Conservation (phyloP, 2,888 invertebrate genomes). For the Polydrusus tereticollis region DNA sequence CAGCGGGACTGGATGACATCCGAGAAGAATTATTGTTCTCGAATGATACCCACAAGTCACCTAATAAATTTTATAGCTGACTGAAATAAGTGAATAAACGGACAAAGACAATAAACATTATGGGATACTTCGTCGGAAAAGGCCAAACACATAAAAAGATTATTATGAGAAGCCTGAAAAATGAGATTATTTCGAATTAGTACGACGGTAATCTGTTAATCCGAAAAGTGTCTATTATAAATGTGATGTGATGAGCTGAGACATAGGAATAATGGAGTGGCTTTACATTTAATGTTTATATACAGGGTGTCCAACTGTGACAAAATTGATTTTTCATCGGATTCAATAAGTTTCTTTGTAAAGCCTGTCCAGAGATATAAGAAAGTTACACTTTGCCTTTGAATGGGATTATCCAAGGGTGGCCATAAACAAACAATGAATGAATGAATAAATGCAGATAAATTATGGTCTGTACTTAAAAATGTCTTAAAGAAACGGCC, state of each 20-base stretch:
- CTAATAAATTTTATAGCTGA: slow-evolving; percentile 6
- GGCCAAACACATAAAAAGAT: not conserved
- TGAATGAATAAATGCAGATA: no score
- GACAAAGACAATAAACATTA: not conserved
- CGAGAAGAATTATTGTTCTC: not conserved
- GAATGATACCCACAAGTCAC: not conserved
- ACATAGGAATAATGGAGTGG: no score
- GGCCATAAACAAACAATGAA: no score
- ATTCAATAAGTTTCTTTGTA: no score
- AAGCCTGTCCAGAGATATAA: no score
- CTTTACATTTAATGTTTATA: no score
- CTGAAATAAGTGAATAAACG: slow-evolving; percentile 8
- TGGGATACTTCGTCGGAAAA: not conserved
- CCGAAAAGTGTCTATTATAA: not conserved
- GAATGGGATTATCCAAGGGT: no score
- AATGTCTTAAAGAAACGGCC: no score
- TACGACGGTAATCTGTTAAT: not conserved
- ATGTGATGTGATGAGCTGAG: not conserved
- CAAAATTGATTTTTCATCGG: no score
- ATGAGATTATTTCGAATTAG: not conserved
- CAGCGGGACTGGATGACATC: not conserved
- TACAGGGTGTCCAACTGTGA: no score
- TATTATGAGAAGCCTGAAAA: not conserved
- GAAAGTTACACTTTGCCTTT: no score
- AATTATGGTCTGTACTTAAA: no score